Evolutionary conservation across 2,888 invertebrate genomes (phyloP).

Genomic region (Zootermopsis nevadensis): DNA sequence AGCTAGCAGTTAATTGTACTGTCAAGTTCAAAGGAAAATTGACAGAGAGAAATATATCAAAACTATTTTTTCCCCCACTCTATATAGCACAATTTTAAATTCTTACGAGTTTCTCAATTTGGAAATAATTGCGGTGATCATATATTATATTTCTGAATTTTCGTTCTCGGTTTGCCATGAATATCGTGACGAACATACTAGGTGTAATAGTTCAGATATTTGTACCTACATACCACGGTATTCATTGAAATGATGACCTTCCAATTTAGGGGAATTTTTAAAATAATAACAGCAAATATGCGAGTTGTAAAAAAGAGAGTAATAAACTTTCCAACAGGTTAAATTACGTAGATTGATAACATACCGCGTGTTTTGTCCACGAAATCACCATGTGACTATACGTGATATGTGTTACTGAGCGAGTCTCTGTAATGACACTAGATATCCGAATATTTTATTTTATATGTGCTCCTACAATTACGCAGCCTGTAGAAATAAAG

Average conservation of each 20-base stretch:
- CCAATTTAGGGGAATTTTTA: not conserved
- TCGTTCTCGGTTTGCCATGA: not conserved
- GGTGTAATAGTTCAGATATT: not conserved
- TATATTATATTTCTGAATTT: not conserved
- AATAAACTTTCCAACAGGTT: too few relatives aligned
- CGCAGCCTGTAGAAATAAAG: too few relatives aligned
- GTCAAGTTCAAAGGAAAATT: slow-evolving; percentile 37
- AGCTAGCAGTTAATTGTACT: slow-evolving; percentile 24
- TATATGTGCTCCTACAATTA: too few relatives aligned
- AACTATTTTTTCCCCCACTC: not conserved
- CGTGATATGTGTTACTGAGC: too few relatives aligned
- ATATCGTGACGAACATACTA: not conserved
- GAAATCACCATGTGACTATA: too few relatives aligned
- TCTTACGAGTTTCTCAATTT: not conserved
- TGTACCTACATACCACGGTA: not conserved
- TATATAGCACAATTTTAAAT: not conserved
- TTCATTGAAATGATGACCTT: not conserved
- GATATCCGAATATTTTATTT: too few relatives aligned
- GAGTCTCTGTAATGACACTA: too few relatives aligned
- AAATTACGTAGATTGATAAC: too few relatives aligned
- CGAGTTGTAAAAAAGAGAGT: not conserved
- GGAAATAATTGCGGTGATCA: not conserved
- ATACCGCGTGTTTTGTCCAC: too few relatives aligned
- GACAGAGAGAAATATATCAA: slow-evolving; percentile 11
- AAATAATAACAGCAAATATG: not conserved